phyloP scores from a whole-genome alignment of 2,113 vertebrate species.

The Chloropsis hardwickii region DNA sequence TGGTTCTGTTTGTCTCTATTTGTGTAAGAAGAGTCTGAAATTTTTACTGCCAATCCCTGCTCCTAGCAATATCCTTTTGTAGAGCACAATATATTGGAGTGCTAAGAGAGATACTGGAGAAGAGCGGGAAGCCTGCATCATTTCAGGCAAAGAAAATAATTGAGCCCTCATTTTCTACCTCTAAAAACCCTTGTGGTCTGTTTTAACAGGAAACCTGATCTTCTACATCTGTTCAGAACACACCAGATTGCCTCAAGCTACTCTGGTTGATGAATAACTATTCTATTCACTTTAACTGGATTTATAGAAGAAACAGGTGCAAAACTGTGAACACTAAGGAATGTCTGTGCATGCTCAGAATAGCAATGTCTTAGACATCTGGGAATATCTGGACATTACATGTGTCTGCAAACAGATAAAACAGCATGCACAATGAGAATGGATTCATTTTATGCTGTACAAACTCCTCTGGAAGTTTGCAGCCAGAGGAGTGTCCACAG shows the following conservation, averaged over 20 bases:
- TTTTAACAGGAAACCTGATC: conserved; percentile 21
- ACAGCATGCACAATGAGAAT: background rate
- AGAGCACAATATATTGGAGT: background rate
- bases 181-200: background rate
- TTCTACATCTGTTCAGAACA: conserved; percentile 8
- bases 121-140: background rate
- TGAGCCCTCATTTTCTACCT: background rate
- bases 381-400: background rate
- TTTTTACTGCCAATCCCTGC: background rate
- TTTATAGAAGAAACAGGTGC: conserved; percentile 3
- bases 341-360: background rate
- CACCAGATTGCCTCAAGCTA: background rate
- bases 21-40: background rate
- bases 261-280: background rate
- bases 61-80: background rate
- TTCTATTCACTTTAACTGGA: background rate
- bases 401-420: background rate
- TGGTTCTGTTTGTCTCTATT: background rate
- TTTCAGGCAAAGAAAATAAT: background rate
- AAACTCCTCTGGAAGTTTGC: background rate
- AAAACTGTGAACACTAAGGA: background rate
- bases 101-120: background rate
- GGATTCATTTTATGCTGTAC: background rate
- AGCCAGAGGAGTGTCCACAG: no score
- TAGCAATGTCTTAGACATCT: background rate